Evolutionary conservation across 2,888 invertebrate species (phyloP), one percentile per base, ranked within the genome.

Genomic region (Periphyllus acericola): DNA sequence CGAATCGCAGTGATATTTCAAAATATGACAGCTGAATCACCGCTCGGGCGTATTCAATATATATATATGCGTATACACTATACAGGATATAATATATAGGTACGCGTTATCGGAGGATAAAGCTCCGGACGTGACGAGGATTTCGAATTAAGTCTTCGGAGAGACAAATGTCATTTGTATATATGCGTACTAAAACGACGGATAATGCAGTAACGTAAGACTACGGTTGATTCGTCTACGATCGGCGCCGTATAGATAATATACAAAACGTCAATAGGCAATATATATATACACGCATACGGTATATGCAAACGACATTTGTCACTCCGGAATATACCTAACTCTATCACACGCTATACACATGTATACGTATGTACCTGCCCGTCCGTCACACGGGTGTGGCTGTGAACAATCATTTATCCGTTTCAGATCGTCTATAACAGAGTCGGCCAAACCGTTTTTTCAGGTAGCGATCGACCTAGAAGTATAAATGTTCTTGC

Each of bases 71-170:
- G 21, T 21, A 21, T 55, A 55, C 6, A 21, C 6, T 55, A 21
- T 21, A 21, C 3, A 55, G 19, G 21, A 21, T 55, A 21, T 21
- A 21, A 21, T 6, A 60, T 19, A 25, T 25, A 60, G 60, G 25
- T 60, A 29, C n/a, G 29, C 68, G 68, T 68, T 68, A 68, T 34
- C 74, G n/a, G 32, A 83, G 32, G 40, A 83, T 75, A 83, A 83
- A 75, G 83, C 25, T 75, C 40, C 9, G 25, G 60, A 75, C 83
- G 75, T 83, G 83, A 75, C 40, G 17, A 17, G 75, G 21, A 32
- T 83, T 40, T 8, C 75, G 3, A 83, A 74, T 34, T 46, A 32
- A 29, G 82, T n/a, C 17, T 81, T 19, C 32, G 19, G 25, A 60
- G 17, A 82, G 46, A 71, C 82, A 17, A 71, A 71, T 14, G 3